phyloP scores from a whole-genome alignment of 2,797 vertebrate genomes.

The Xerus rutilus region DNA sequence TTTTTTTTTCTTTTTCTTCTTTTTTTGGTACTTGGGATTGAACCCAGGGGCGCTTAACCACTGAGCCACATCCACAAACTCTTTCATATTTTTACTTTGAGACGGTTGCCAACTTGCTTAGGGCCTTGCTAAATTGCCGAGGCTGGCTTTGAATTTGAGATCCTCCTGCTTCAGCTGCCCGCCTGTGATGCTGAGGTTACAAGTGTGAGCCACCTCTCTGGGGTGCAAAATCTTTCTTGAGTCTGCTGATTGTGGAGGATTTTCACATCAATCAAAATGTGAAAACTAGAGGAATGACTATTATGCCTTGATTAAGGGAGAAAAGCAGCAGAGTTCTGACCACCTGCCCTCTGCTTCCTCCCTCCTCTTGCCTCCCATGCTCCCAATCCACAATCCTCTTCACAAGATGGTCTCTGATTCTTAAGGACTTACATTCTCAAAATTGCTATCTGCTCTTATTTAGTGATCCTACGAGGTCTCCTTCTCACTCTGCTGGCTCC shows the following conservation, averaged over 20 bases:
- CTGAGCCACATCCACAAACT: too few relatives aligned
- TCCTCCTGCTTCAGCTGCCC: too few relatives aligned
- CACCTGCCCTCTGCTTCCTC: background rate
- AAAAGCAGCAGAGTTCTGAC: background rate
- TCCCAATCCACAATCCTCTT: background rate
- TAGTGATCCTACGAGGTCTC: background rate
- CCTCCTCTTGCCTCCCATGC: background rate
- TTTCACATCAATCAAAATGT: conserved; percentile 10
- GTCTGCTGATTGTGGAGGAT: background rate
- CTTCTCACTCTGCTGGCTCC: background rate
- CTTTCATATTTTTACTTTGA: too few relatives aligned
- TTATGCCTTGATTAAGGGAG: too few relatives aligned
- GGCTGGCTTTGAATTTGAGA: too few relatives aligned
- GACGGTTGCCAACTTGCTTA: too few relatives aligned
- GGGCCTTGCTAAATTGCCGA: too few relatives aligned
- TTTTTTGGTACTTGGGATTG: too few relatives aligned
- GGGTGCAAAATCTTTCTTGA: background rate
- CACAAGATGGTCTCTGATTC: background rate
- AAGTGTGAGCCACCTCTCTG: too few relatives aligned
- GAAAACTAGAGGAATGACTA: background rate
- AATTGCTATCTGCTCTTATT: background rate
- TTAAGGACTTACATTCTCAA: background rate
- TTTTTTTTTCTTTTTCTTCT: too few relatives aligned
- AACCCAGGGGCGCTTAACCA: too few relatives aligned
- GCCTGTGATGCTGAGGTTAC: too few relatives aligned